Base-by-base conservation (phyloP, 2,888 invertebrate genomes). In the Hipparchia sbordonii region DNA sequence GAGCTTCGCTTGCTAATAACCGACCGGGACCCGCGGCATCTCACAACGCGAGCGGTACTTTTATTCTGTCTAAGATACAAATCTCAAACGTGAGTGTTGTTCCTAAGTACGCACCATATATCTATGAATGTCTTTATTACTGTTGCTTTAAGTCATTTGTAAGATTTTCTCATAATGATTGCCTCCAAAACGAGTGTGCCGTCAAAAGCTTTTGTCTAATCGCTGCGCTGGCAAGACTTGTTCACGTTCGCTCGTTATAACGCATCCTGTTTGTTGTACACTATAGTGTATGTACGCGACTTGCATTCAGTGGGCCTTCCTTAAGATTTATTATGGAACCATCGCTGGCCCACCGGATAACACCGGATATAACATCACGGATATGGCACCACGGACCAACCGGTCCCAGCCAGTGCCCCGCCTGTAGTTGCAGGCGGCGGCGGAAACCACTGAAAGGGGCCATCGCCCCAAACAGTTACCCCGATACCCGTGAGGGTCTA, bases 141-240 rank as follows among this genome's bases (percentile, higher is more conserved):
- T 87, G 86, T 65, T 89, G 86, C 84, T 90, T 90, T 92, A 65
- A 89, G 93, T 93, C 92, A 92, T 93, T 93, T 91, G 85, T 87
- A 87, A 93, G 93, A 93, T 93, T 93, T 93, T 93, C 93, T 93
- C 93, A 93, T 93, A 93, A 93, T 93, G 93, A 93, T 93, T 93
- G 91, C 89, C 90, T 82, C 91, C 86, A 90, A 93, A 93, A 92
- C 91, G 92, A 93, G 92, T 89, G 89, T 87, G 89, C 90, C 92
- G 91, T 90, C 93, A 91, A 92, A 69, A 88, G 89, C 87, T 83
- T 92, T 93, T 92, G 92, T 93, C 90, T 93, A 92, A 93, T 92
- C 92, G 91, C 87, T 87, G 85, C 82, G 91, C 87, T 87, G 85
- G 83, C 85, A 71, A 46, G 73, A 67, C 88, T 87, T 77, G 79